Base-by-base conservation (phyloP, 2,113 vertebrate species). In the Lates calcarifer region DNA sequence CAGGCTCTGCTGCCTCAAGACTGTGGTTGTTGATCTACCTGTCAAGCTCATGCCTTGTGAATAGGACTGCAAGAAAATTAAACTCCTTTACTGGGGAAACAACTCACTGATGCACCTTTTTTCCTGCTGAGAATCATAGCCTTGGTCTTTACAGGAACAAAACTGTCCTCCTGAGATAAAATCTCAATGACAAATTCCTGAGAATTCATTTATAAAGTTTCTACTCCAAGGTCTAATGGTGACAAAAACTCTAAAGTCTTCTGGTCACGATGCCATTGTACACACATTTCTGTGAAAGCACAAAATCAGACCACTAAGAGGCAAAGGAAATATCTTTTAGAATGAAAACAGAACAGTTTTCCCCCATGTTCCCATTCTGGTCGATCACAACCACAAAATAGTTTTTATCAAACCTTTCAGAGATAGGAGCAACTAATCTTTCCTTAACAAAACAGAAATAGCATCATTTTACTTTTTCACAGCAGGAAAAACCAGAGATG, bases 401-500 rank as follows among this genome's bases (percentile, higher is more conserved):
- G 62, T 72, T 73, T 72, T 74, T 14, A 69, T 84, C 78, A 76
- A 70, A 75, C 8, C 62, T 61, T 49, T 64, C 33, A 73, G 57
- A 75, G 3, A 14, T 14, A 14, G 15, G 60, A 33, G 29, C 63
- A 24, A 49, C 51, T 68, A 67, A 81, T 77, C 31, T 77, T 53
- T 15, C 29, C 13, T 18, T 37, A 35, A 74, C 14, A 79, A 86
- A 77, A 67, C 35, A 62, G 70, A 53, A 0, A 41, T 29, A 9
- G 26, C 33, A 12, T 29, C 67, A 39, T 65, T 74, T 22, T 17
- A 1, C 22, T 51, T 80, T 60, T 58, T 61, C 22, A 33, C 61
- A 55, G 35, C 5, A 13, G 29, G 47, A 20, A 29, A 65, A 37
- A 43, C 41, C 41, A 17, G 28, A 47, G 55, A 71, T 60, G 24